phyloP scores from a whole-genome alignment of 2,888 invertebrate species.

The Dichetophora obliterata region DNA sequence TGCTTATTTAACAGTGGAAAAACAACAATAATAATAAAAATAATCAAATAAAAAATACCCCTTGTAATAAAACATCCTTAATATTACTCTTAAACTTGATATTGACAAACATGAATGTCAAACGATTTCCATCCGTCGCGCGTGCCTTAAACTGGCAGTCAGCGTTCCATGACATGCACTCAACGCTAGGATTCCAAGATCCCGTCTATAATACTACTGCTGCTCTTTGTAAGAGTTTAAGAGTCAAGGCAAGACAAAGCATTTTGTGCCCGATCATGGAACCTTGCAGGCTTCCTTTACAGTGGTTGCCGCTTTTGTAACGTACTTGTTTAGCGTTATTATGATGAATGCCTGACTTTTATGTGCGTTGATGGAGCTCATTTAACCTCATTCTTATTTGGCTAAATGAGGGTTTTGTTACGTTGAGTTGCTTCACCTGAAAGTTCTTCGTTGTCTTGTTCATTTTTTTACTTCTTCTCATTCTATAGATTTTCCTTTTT shows the following conservation, averaged over 20 bases:
- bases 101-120: no score
- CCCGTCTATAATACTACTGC: not conserved
- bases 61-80: no score
- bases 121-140: no score
- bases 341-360: constrained; percentile 21
- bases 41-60: no score
- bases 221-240: not conserved
- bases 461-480: not conserved
- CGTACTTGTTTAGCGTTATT: not conserved
- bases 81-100: no score
- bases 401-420: no score
- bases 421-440: no score
- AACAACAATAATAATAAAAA: no score
- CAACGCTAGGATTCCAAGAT: not conserved
- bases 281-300: not conserved
- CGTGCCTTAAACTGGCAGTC: not conserved
- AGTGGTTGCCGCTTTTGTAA: not conserved
- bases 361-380: constrained; percentile 1
- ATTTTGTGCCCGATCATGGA: not conserved
- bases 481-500: not conserved
- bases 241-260: not conserved
- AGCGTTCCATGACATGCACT: not conserved
- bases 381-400: not conserved
- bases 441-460: not conserved
- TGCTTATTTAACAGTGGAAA: no score